A percentile compares a stretch with the other conserved stretches of the same genome.
Evolutionary conservation across 2,797 vertebrate species (phyloP).

Genomic region (Pampus argenteus): DNA sequence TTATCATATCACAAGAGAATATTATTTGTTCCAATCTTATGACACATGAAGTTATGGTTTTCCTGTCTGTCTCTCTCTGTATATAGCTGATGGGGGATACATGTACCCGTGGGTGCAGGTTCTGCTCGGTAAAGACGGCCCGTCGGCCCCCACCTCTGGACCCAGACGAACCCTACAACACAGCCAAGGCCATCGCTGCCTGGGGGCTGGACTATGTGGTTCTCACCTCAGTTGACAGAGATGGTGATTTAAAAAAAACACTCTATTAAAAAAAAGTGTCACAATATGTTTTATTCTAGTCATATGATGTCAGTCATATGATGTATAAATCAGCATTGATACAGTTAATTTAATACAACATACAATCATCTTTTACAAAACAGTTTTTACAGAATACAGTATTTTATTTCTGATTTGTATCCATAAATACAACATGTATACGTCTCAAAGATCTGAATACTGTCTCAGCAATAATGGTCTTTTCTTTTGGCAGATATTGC

Average conservation of each 20-base stretch:
- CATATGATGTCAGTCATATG: no score
- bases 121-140: constrained; percentile 96
- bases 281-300: no score
- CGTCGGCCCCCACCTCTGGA: constrained; percentile 90
- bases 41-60: not conserved
- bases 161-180: constrained; percentile 91
- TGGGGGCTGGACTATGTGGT: constrained; percentile 98
- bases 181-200: constrained; percentile 91
- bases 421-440: no score
- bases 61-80: not conserved
- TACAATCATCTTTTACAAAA: not conserved
- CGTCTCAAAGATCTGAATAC: not conserved
- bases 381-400: not conserved
- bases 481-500: constrained; percentile 85
- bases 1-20: not conserved
- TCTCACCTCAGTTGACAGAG: constrained; percentile 95
- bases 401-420: not conserved
- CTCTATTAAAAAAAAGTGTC: no score
- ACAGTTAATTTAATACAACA: not conserved
- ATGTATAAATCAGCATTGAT: not conserved
- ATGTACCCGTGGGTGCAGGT: constrained; percentile 96
- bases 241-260: constrained; percentile 83
- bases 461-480: not conserved
- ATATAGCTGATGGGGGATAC: constrained; percentile 97
- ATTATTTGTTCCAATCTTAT: not conserved